Conservation (phyloP, 2,113 vertebrate species). For the Pedetes capensis region DNA sequence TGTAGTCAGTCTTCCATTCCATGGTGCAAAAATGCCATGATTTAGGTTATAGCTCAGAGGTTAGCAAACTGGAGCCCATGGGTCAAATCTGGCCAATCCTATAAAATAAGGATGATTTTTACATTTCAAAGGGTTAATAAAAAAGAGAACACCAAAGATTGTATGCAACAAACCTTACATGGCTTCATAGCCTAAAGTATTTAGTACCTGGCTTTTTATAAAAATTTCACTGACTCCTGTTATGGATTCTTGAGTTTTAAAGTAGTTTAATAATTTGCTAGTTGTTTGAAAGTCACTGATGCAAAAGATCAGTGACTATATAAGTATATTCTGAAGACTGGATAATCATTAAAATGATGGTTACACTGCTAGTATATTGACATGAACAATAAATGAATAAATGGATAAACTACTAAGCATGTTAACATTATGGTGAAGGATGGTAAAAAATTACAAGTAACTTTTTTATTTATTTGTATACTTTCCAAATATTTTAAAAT, state of each 20-base stretch:
- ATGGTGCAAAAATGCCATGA: not conserved
- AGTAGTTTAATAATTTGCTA: not conserved
- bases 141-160: not conserved
- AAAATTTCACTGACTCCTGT: not conserved
- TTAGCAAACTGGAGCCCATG: not conserved
- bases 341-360: not conserved
- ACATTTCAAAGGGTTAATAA: not conserved
- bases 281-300: not conserved
- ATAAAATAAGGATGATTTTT: not conserved
- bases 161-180: not conserved
- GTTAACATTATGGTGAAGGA: not conserved
- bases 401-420: not conserved
- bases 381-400: not conserved
- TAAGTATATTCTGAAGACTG: not conserved
- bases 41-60: not conserved
- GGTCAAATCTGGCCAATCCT: not conserved
- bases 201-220: not conserved
- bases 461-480: slow-evolving; percentile 9
- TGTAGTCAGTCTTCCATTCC: not conserved
- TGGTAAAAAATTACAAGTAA: not conserved
- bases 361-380: not conserved
- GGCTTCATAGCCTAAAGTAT: not conserved
- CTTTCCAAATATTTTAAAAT: not conserved
- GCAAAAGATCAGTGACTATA: not conserved
- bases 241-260: slow-evolving; percentile 30